phyloP scores from a whole-genome alignment of 2,113 vertebrate genomes.

The Notechis scutatus region DNA sequence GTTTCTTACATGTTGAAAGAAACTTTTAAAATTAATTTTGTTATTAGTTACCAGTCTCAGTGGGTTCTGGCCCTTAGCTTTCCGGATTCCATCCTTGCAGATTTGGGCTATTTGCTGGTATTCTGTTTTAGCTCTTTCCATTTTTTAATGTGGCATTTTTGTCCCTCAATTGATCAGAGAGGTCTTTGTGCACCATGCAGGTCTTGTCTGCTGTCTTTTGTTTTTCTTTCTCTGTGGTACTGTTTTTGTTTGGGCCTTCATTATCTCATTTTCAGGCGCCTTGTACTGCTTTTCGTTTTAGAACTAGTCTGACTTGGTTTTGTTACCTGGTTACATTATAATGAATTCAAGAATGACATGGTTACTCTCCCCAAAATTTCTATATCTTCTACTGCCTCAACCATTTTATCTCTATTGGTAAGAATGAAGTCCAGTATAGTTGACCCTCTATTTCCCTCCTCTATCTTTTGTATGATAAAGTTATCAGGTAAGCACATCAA shows the following conservation, averaged over 20 bases:
- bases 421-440: neutral
- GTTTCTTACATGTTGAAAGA: neutral
- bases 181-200: neutral
- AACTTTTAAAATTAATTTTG: neutral
- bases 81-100: neutral
- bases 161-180: neutral
- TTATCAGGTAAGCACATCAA: neutral
- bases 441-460: neutral
- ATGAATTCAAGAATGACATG: neutral
- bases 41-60: neutral
- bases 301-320: neutral
- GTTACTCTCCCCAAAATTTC: neutral
- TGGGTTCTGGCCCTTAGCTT: neutral
- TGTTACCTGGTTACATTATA: neutral
- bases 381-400: neutral
- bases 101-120: neutral
- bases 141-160: neutral
- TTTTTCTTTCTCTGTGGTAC: neutral
- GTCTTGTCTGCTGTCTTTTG: neutral
- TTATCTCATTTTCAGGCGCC: neutral
- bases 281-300: neutral
- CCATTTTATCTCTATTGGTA: neutral
- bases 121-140: neutral
- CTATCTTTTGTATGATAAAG: neutral
- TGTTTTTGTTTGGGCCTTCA: neutral